These are phyloP conservation scores for Craterocephalus amniculus DNA, from an alignment of 2,797 vertebrate species.

Conservation along the genomic window DNA sequence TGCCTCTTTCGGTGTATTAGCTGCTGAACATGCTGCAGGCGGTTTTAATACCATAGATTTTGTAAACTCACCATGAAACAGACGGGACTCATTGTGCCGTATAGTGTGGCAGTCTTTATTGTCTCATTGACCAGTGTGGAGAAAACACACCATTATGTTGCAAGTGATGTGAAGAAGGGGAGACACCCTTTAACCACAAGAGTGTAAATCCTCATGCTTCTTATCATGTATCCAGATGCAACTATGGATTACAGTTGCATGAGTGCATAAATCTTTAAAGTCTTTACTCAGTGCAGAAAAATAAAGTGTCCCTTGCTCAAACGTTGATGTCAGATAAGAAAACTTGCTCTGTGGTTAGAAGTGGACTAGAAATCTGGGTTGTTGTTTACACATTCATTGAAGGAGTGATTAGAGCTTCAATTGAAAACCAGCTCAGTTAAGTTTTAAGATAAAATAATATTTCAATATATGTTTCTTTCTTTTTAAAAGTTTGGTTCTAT, in stretches of 20 bases:
- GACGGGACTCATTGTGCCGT: background rate
- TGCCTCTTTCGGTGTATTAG: background rate
- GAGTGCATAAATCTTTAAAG: background rate
- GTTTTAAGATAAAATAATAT: background rate
- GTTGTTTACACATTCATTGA: background rate
- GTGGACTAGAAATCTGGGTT: background rate
- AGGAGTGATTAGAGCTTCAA: background rate
- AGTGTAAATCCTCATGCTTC: background rate
- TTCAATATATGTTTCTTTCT: too few relatives aligned
- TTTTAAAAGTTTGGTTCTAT: too few relatives aligned
- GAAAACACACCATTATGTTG: constrained; percentile 7
- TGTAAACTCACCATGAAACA: background rate
- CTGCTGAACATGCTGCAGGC: constrained; percentile 21
- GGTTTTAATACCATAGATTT: constrained; percentile 21
- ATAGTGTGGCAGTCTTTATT: constrained; percentile 9
- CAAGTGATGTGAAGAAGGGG: background rate
- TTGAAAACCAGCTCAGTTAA: background rate
- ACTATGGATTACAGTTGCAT: constrained; percentile 1
- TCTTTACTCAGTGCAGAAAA: background rate
- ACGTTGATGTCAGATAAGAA: background rate
- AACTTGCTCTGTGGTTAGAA: too few relatives aligned
- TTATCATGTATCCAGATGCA: too few relatives aligned
- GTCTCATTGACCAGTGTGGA: constrained; percentile 3
- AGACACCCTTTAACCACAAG: constrained; percentile 8
- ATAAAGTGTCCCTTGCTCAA: background rate